Base-by-base conservation (phyloP, 1,140 invertebrate genomes). In the Theocolax elegans region DNA sequence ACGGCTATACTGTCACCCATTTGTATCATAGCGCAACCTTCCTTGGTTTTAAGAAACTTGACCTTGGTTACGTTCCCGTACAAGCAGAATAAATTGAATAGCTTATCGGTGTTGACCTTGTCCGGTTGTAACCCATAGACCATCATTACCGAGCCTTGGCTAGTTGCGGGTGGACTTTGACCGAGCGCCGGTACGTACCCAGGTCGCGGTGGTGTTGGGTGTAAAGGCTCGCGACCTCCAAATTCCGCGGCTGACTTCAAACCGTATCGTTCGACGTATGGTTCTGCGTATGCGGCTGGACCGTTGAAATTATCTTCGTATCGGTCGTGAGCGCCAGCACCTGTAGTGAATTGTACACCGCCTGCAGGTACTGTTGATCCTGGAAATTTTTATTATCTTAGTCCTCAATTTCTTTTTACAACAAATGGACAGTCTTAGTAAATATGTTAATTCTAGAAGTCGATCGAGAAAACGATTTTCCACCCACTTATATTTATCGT, bases 11-110 rank as follows among this genome's bases (percentile, higher is more conserved):
- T 90, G 83, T 98, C 96, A 13, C 97, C 97, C 96, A 99, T 97
- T 84, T 99, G 97, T 69, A 99, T 94, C 97, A 99, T 99, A n/a
- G 97, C 97, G 66, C 97, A 97, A 60, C 97, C 97, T 81, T 98
- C 96, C 87, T 99, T 99, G 63, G 95, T 98, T 87, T 98, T 98
- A 83, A 99, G 88, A 86, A 99, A 99, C 87, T 99, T 99, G 68
- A 99, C 96, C 90, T 96, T 92, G 58, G 96, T 92, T 72, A 99
- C 96, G 84, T 99, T 99, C 71, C 98, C 98, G 86, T 99, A 99
- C 40, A 99, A 89, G 87, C 97, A 99, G 86, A 99, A 96, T 63
- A 99, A 88, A 87, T 99, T 99, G 90, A 99, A 99, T n/a, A 99
- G 89, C 80, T 93, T 92, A 84, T 99, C 96, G 72, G 95, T 94